Evolutionary conservation across 2,797 vertebrate species (phyloP), one percentile per base, ranked within the genome.

Genomic region (Neosilurus hyrtlii): DNA sequence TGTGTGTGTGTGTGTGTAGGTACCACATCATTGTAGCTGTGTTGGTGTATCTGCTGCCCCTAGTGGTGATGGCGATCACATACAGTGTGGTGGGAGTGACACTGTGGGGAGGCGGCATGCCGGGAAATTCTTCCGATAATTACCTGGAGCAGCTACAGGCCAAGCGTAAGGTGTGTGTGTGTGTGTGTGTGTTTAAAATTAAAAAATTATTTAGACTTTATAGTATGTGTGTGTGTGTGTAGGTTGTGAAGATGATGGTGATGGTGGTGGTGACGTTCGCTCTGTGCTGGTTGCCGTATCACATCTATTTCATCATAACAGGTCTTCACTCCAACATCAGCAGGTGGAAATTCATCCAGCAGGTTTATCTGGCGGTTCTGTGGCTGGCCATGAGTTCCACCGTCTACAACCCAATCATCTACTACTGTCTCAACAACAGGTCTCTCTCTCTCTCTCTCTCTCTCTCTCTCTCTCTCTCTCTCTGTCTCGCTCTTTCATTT

Each of bases 321-420:
- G 86, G 88, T 56, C 75, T 89, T 51, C 62, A 80, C 51, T 4
- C 30, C 7, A n/a, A 65, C 8, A 78, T 89, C 79, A 94, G 88
- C 30, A 89, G 89, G 26, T 95, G 94, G 93, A 94, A 93, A 89
- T 94, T 92, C 49, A 96, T 96, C 88, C 96, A 96, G 86, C 96
- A 96, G 89, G 90, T 96, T 84, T 96, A 96, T 87, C 88, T 96
- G 86, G 94, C 93, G 14, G 95, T 95, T 52, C 93, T 96, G 87
- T 96, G 95, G 95, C 92, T 96, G 70, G 96, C 96, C 79, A 96
- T 96, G 95, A 96, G 95, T 84, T 96, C 95, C 0, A 95, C 94
- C 18, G 96, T 96, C 94, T 96, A 96, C 89, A 96, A 96, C 71
- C 96, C 96, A 66, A 95, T 96, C 86, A 96, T 96, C 90, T 96